A percentile compares a stretch with the other conserved stretches of the same genome.
phyloP scores from a whole-genome alignment of 2,113 vertebrate genomes.

The Protobothrops flavoviridis region DNA sequence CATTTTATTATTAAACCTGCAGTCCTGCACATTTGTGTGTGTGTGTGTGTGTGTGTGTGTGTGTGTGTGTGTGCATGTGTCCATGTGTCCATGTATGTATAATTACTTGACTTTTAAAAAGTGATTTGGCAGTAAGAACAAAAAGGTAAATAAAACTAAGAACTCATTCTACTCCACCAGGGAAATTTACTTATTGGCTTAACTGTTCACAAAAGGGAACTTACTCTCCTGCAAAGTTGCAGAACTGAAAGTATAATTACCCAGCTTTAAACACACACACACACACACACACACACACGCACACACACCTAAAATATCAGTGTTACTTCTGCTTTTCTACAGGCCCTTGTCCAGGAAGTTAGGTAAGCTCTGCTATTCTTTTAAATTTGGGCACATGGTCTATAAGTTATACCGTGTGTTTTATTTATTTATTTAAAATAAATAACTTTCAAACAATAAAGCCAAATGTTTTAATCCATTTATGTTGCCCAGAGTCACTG shows the following conservation, averaged over 20 bases:
- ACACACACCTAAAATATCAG: not conserved
- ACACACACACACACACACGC: too few species aligned
- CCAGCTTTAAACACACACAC: not conserved
- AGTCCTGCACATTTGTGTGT: not conserved
- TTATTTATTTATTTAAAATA: not conserved
- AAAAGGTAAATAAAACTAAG: not conserved
- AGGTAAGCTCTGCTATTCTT: not conserved
- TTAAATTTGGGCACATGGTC: not conserved
- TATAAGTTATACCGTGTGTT: not conserved
- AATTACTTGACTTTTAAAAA: not conserved
- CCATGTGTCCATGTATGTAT: not conserved
- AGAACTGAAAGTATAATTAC: not conserved
- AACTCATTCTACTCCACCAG: not conserved
- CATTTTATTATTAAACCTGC: not conserved
- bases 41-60: too few species aligned
- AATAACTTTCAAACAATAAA: not conserved
- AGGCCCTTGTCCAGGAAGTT: not conserved
- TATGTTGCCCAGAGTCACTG: not conserved
- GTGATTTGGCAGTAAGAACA: not conserved
- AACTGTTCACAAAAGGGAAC: not conserved
- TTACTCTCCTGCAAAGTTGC: not conserved
- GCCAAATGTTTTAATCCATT: not conserved
- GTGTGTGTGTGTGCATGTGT: too few species aligned
- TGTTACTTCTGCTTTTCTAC: not conserved
- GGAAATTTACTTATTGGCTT: not conserved